Conservation (phyloP, 2,113 vertebrate species). For the Marcusenius ussheri region DNA sequence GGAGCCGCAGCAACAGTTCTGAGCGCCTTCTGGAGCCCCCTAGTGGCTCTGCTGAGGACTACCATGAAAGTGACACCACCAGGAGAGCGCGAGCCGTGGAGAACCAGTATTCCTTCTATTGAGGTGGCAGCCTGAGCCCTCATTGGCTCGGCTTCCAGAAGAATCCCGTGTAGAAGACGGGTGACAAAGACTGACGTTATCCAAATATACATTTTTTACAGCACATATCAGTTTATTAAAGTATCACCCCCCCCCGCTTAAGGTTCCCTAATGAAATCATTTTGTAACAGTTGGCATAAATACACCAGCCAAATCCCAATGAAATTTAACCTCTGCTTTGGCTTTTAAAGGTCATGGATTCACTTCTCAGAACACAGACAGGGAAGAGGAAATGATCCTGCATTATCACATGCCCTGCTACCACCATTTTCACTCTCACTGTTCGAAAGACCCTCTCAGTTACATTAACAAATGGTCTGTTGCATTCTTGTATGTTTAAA, state of each 20-base stretch:
- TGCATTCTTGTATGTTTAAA: conserved; percentile 9
- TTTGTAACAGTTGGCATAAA: not conserved
- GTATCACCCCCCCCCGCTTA: not conserved
- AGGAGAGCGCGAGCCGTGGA: conserved; percentile 82
- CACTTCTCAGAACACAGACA: not conserved
- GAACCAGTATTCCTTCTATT: conserved; percentile 98
- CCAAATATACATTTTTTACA: not conserved
- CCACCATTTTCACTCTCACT: not conserved
- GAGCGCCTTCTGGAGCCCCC: conserved; percentile 78
- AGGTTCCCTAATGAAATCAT: not conserved
- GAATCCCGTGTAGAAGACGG: not conserved
- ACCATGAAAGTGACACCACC: conserved; percentile 73
- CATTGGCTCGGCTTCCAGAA: conserved; percentile 17
- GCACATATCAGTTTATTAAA: not conserved
- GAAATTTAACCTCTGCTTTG: not conserved
- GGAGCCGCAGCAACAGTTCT: conserved; percentile 71
- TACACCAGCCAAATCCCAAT: not conserved
- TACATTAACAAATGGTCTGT: not conserved
- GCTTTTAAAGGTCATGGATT: not conserved
- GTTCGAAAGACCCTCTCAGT: not conserved
- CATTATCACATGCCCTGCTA: not conserved
- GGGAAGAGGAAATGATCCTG: not conserved
- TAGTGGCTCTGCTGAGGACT: conserved; percentile 63
- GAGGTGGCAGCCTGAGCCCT: conserved; percentile 36
- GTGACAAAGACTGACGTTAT: not conserved